Conservation (phyloP, 2,797 vertebrate genomes). For the Hoplostethus mediterraneus region DNA sequence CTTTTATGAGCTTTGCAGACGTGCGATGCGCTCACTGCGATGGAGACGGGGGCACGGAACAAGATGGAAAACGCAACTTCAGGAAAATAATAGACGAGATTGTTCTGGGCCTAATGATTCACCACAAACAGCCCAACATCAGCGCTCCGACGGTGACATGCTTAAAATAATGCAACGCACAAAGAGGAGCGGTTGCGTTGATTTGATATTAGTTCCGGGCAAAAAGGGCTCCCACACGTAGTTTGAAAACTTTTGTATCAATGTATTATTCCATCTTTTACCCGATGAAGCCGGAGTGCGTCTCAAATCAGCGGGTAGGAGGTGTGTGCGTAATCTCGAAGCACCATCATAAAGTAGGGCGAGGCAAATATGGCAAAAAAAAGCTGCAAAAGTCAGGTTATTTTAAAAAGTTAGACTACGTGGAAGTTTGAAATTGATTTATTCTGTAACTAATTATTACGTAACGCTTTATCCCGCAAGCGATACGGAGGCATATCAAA, state of each 20-base stretch:
- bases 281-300: background rate
- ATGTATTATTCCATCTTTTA: background rate
- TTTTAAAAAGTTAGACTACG: background rate
- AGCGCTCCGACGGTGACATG: too few relatives aligned
- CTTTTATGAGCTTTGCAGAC: conserved; percentile 73
- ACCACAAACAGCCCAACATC: background rate
- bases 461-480: too few relatives aligned
- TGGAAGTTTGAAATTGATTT: too few relatives aligned
- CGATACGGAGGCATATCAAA: background rate
- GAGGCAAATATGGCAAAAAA: background rate
- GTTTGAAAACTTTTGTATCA: conserved; percentile 2
- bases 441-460: too few relatives aligned
- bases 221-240: background rate
- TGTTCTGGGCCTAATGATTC: conserved; percentile 5
- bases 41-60: conserved; percentile 43
- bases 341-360: background rate
- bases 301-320: background rate
- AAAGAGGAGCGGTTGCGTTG: background rate
- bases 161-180: background rate
- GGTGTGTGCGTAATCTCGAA: background rate
- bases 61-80: conserved; percentile 55
- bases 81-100: background rate
- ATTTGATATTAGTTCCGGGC: background rate
- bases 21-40: conserved; percentile 56
- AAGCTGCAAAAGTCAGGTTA: background rate